These are phyloP conservation scores for Mungos mungo DNA, from an alignment of 2,113 vertebrate genomes.

Conservation along the genomic window DNA sequence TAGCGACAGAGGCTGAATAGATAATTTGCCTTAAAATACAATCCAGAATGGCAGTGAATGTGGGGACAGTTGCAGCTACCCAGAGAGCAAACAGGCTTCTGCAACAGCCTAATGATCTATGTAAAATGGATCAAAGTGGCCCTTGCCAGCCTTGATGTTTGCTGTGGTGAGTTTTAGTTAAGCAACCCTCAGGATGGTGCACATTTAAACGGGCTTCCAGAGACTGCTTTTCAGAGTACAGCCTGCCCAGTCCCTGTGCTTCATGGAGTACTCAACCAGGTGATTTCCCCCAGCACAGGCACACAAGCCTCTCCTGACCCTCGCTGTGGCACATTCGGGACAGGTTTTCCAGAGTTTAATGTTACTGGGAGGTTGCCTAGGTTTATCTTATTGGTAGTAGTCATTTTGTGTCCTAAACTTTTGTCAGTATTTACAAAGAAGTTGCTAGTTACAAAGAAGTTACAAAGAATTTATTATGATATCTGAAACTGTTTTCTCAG, in stretches of 20 bases:
- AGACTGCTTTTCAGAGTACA: not conserved
- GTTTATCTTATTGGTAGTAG: not conserved
- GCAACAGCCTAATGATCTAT: conserved; percentile 59
- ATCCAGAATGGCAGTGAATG: not conserved
- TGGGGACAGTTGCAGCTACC: conserved; percentile 40
- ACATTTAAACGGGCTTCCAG: not conserved
- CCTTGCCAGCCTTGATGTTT: not conserved
- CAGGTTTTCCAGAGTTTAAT: not conserved
- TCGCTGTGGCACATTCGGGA: not conserved
- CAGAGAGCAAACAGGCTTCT: conserved; percentile 50
- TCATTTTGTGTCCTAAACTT: not conserved
- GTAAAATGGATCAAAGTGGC: conserved; percentile 20
- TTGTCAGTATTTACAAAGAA: not conserved
- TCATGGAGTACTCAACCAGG: not conserved
- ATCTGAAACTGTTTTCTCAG: not conserved
- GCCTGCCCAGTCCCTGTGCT: not conserved
- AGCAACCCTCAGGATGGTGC: not conserved
- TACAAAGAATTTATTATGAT: not conserved
- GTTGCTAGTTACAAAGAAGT: not conserved
- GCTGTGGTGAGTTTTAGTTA: conserved; percentile 32
- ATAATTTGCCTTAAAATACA: conserved; percentile 53
- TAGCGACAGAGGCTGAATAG: not conserved
- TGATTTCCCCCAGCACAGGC: not conserved
- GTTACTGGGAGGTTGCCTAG: not conserved
- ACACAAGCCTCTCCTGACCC: accelerated